A percentile compares a stretch with the other conserved stretches of the same genome.
These are phyloP conservation scores for Vipera latastei DNA, from an alignment of 2,797 vertebrate genomes.

Conservation along the genomic window DNA sequence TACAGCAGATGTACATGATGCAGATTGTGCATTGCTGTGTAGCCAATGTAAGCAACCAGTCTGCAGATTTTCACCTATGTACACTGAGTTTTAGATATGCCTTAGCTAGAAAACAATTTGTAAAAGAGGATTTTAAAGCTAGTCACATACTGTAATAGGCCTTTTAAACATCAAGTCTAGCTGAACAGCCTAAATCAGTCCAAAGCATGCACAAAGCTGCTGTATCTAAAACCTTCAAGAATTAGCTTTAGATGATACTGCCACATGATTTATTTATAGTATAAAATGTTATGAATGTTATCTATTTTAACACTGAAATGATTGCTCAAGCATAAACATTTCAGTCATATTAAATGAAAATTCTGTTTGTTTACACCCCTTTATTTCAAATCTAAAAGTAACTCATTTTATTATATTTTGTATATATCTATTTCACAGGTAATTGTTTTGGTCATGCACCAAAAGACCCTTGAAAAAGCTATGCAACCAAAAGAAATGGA, in stretches of 20 bases:
- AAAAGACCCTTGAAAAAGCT: neutral
- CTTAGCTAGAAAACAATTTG: conserved; percentile 38
- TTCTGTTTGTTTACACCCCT: neutral
- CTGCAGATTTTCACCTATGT: conserved; percentile 16
- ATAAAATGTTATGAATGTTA: conserved; percentile 9
- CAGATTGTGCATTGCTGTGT: conserved; percentile 10
- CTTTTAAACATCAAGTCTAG: conserved; percentile 36
- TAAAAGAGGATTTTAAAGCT: conserved; percentile 32
- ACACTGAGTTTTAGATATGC: conserved; percentile 10
- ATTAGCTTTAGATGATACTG: conserved; percentile 3
- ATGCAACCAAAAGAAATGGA: neutral
- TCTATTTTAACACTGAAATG: conserved; percentile 6
- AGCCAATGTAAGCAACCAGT: conserved; percentile 9
- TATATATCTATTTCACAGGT: neutral
- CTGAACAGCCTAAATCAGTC: conserved; percentile 31
- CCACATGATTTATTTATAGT: neutral
- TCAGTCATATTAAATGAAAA: conserved; percentile 16
- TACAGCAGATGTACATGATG: conserved; percentile 14
- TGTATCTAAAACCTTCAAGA: conserved; percentile 27
- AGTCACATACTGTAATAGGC: conserved; percentile 17
- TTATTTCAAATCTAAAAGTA: conserved; percentile 19
- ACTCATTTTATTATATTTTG: conserved; percentile 1
- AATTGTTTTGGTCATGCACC: neutral
- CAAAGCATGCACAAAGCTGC: conserved; percentile 12
- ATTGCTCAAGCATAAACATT: conserved; percentile 2